phyloP scores from a whole-genome alignment of 1,140 invertebrate species.

The Hylyphantes graminicola region DNA sequence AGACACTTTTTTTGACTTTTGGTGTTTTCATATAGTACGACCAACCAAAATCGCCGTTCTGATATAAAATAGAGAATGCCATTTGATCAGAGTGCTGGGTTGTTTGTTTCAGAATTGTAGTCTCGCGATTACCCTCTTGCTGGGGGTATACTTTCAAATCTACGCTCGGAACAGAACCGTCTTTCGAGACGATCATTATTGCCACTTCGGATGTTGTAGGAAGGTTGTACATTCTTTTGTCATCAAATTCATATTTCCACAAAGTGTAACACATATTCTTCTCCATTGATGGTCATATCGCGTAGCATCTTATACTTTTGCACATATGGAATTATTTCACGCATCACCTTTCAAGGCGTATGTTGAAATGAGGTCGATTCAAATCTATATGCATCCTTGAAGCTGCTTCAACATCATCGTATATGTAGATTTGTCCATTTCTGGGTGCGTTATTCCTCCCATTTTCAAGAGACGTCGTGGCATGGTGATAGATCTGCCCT shows the following conservation, averaged over 20 bases:
- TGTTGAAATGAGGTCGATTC: background rate
- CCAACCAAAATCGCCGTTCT: slow-evolving; percentile 58
- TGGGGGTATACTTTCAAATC: background rate
- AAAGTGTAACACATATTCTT: background rate
- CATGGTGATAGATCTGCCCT: background rate
- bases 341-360: background rate
- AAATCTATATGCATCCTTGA: background rate
- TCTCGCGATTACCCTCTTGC: background rate
- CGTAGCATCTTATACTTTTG: background rate
- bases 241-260: background rate
- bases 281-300: background rate
- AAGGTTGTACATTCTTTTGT: background rate
- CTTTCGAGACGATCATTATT: background rate
- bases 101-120: background rate
- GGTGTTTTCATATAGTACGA: background rate
- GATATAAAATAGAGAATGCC: slow-evolving; percentile 61
- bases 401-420: background rate
- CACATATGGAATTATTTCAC: background rate
- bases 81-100: slow-evolving; percentile 36
- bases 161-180: background rate
- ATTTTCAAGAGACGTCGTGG: background rate
- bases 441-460: background rate
- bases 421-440: background rate
- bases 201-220: background rate
- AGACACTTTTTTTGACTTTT: background rate